These are phyloP conservation scores for Phycodurus eques DNA, from an alignment of 2,113 vertebrate species.

Conservation along the genomic window DNA sequence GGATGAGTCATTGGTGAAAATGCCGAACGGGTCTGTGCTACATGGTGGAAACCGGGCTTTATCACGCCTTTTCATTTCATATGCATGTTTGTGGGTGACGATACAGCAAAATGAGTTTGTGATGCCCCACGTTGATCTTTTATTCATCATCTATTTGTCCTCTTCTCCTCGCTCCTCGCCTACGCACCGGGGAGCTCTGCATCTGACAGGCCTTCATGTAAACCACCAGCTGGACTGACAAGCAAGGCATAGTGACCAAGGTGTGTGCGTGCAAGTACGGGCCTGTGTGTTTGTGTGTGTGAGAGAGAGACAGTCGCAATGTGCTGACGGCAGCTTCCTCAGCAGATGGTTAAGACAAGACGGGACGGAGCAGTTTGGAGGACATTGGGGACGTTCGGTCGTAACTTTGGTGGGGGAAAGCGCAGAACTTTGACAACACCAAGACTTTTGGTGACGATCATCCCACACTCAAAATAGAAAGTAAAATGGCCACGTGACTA, in stretches of 20 bases:
- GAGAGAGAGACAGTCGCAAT: conserved; percentile 44
- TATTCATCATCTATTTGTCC: conserved; percentile 66
- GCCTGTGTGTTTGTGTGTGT: conserved; percentile 17
- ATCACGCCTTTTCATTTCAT: conserved; percentile 30
- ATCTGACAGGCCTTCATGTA: conserved; percentile 52
- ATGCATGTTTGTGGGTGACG: conserved; percentile 28
- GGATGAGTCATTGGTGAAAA: too few species aligned
- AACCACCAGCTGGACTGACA: conserved; percentile 66
- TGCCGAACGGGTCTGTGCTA: too few species aligned
- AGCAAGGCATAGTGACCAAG: conserved; percentile 21
- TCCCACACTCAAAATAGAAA: neutral
- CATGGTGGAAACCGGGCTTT: neutral
- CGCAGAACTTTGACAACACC: neutral
- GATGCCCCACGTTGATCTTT: conserved; percentile 63
- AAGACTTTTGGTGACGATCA: neutral
- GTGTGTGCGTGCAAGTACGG: conserved; percentile 7
- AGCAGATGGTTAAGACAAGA: conserved; percentile 65
- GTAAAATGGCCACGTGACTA: neutral
- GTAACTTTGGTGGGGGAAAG: neutral
- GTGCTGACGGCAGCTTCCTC: conserved; percentile 48
- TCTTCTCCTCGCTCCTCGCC: conserved; percentile 55
- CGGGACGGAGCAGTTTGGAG: conserved; percentile 22
- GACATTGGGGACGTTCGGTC: neutral
- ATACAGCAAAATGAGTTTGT: conserved; percentile 29
- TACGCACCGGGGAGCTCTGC: conserved; percentile 53